Percentiles rank a stretch among this genome's conserved stretches.
Conservation (phyloP, 2,888 invertebrate species). For the Chelonus formosanus region DNA sequence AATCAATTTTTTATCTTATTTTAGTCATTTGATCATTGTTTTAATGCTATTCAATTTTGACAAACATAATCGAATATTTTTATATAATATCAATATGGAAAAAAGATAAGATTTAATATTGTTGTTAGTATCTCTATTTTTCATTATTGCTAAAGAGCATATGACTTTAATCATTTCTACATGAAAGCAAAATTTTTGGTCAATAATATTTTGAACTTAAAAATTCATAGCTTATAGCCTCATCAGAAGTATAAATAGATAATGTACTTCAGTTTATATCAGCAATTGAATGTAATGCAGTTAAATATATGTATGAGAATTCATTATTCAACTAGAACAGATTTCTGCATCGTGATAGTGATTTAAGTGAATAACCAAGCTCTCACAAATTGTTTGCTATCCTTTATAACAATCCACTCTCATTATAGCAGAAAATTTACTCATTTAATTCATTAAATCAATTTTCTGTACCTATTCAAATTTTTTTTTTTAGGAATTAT, state of each 20-base stretch:
- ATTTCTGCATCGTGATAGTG: slow-evolving; percentile 31
- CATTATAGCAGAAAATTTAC: slow-evolving; percentile 21
- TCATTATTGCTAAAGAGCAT: no score
- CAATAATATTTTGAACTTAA: no score
- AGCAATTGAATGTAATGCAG: slow-evolving; percentile 3
- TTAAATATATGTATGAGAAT: slow-evolving; percentile 23
- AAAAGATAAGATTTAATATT: no score
- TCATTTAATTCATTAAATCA: slow-evolving; percentile 7
- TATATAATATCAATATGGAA: no score
- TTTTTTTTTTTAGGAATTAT: neutral
- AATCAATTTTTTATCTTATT: no score
- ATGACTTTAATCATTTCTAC: no score
- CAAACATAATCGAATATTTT: no score
- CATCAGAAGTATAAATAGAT: neutral
- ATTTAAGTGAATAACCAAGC: slow-evolving; percentile 26
- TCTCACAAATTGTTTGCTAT: slow-evolving; percentile 23
- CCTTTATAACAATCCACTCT: slow-evolving; percentile 12
- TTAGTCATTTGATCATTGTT: no score
- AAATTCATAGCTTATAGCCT: neutral
- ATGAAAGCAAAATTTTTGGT: no score
- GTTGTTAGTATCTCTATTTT: no score
- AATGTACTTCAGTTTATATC: neutral
- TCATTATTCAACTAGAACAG: slow-evolving; percentile 29
- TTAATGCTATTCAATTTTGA: no score
- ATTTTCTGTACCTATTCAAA: slow-evolving; percentile 7